Evolutionary conservation across 2,888 invertebrate species (phyloP).

Genomic region (Stomorhina lunata): DNA sequence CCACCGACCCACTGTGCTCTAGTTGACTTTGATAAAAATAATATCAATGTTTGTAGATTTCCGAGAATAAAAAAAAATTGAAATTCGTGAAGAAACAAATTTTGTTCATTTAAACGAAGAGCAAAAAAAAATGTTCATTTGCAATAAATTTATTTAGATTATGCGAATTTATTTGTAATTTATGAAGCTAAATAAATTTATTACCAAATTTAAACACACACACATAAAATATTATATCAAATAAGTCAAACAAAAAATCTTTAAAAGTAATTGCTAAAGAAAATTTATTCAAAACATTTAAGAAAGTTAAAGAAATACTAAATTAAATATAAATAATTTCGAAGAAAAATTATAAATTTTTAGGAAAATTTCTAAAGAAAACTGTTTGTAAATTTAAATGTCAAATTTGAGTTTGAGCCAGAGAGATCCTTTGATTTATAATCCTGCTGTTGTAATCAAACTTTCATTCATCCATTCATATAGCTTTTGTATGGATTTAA

Average conservation of each 20-base stretch:
- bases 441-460: too few relatives aligned
- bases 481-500: too few relatives aligned
- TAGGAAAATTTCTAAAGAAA: too few relatives aligned
- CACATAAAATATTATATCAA: not conserved
- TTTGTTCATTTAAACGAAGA: not conserved
- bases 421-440: too few relatives aligned
- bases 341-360: not conserved
- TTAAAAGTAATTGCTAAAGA: not conserved
- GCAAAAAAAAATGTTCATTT: constrained; percentile 33
- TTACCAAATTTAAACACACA: not conserved
- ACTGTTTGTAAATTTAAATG: too few relatives aligned
- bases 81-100: not conserved
- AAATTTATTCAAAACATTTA: too few relatives aligned
- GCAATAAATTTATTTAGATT: constrained; percentile 53
- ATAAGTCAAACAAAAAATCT: not conserved
- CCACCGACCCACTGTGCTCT: not conserved
- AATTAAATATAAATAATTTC: too few relatives aligned
- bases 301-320: too few relatives aligned
- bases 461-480: too few relatives aligned
- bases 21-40: not conserved
- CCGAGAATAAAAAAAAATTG: not conserved
- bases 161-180: constrained; percentile 48
- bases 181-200: constrained; percentile 14
- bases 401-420: too few relatives aligned
- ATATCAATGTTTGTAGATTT: not conserved